These are phyloP conservation scores for Siniperca scherzeri DNA, from an alignment of 2,797 vertebrate species.

Conservation along the genomic window DNA sequence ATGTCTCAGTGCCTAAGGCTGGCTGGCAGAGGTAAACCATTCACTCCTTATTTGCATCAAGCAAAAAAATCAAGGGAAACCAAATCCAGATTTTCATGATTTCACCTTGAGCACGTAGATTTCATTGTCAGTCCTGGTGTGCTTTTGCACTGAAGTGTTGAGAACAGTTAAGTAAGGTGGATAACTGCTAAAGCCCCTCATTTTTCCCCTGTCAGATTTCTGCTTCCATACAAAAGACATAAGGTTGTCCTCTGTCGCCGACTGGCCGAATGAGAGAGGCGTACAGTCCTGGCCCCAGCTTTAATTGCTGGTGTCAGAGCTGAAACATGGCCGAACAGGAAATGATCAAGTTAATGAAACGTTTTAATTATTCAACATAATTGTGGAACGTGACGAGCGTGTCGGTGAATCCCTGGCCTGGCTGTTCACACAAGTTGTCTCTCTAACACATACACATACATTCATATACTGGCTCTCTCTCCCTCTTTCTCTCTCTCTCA, in stretches of 20 bases:
- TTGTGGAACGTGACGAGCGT: slow-evolving; percentile 74
- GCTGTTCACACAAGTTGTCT: slow-evolving; percentile 50
- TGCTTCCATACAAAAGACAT: slow-evolving; percentile 51
- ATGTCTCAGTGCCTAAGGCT: slow-evolving; percentile 33
- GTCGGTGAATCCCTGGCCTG: slow-evolving; percentile 71
- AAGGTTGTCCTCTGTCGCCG: slow-evolving; percentile 44
- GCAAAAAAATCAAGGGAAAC: slow-evolving; percentile 50
- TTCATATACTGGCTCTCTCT: background rate
- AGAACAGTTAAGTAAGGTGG: slow-evolving; percentile 68
- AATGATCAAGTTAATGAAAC: slow-evolving; percentile 82
- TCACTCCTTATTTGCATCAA: slow-evolving; percentile 56
- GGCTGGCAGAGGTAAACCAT: slow-evolving; percentile 44
- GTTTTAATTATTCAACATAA: slow-evolving; percentile 82
- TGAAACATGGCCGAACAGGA: slow-evolving; percentile 76
- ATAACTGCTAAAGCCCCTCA: slow-evolving; percentile 61
- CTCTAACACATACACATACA: slow-evolving; percentile 12
- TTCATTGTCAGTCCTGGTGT: slow-evolving; percentile 54
- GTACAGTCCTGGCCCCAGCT: slow-evolving; percentile 30
- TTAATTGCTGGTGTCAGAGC: slow-evolving; percentile 72
- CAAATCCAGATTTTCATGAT: slow-evolving; percentile 58
- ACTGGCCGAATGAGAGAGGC: slow-evolving; percentile 50
- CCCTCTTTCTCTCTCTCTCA: slow-evolving; percentile 7
- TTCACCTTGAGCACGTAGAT: slow-evolving; percentile 64
- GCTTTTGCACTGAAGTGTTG: slow-evolving; percentile 58
- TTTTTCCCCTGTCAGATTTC: slow-evolving; percentile 61